Evolutionary conservation across 2,113 vertebrate genomes (phyloP), one percentile per base, ranked within the genome.

Genomic region (Cebus imitator): DNA sequence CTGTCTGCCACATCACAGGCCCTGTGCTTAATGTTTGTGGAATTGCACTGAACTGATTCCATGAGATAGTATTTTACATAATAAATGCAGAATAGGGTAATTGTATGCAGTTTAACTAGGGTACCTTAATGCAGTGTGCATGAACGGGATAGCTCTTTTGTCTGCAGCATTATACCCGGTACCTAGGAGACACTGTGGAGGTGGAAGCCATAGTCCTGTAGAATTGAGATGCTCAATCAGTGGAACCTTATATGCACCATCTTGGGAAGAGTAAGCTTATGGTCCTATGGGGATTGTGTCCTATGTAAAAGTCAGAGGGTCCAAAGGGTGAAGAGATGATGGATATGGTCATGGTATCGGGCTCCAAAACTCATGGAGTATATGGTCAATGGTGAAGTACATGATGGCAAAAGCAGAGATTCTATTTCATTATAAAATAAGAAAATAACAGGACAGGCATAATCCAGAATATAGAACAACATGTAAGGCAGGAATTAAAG

Each of bases 301-400:
- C 50, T 57, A 1, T 68, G 40, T 48, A 64, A 21, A 23, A 27
- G 18, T 86, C 20, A n/a, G 35, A 72, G 37, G 35, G 70, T 18
- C n/a, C 55, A 17, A 21, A 68, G 61, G 27, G 11, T 70, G 66
- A 61, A 48, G 79, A 25, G 14, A 5, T 21, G 83, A 50, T 0
- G 12, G 17, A 1, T 0, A 0, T 68, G 43, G 16, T 18, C 2
- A 0, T 35, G 23, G 10, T 30, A 5, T 18, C 8, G 40, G 48
- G 16, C 64, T 73, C 90, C 10, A 5, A 43, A 79, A 27, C 6
- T 13, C 50, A 64, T 6, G 61, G 61, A 64, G 61, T 64, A 64
- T 30, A 64, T 32, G 61, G 61, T 14, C 61, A 30, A 13, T 64
- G 64, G 64, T 16, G 32, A 17, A 52, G 4, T 52, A 35, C 7